Conservation (phyloP, 2,888 invertebrate species). For the Tillus elongatus region DNA sequence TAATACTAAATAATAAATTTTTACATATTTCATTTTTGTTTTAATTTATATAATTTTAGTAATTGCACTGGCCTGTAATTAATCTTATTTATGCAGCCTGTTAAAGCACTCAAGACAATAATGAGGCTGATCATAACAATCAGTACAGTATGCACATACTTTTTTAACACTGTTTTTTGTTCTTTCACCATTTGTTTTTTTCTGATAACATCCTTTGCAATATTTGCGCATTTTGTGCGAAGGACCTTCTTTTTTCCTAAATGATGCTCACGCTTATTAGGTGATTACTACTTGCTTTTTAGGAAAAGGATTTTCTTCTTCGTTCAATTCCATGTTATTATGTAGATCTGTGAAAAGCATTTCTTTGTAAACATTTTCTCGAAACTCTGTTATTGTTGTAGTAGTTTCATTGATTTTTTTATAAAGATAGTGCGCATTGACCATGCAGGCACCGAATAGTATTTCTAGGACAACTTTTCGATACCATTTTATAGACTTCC, state of each 20-base stretch:
- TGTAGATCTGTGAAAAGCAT: not conserved
- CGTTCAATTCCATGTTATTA: too few species aligned
- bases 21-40: too few species aligned
- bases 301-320: not conserved
- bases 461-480: slow-evolving; percentile 14
- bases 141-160: not conserved
- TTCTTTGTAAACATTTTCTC: slow-evolving; percentile 1
- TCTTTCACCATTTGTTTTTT: not conserved
- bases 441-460: slow-evolving; percentile 8
- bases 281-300: slow-evolving; percentile 1
- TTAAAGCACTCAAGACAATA: slow-evolving; percentile 1
- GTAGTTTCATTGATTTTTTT: not conserved
- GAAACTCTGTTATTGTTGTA: not conserved
- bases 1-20: too few species aligned
- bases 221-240: not conserved
- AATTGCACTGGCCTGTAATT: not conserved
- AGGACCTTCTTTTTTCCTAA: not conserved
- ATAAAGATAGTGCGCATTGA: slow-evolving; percentile 1
- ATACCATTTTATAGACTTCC: slow-evolving; percentile 13
- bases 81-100: not conserved
- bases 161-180: not conserved
- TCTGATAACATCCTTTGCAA: not conserved
- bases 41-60: not conserved
- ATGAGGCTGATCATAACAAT: not conserved
- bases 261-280: not conserved